phyloP scores from a whole-genome alignment of 2,797 vertebrate genomes.

The Sardinella longiceps region DNA sequence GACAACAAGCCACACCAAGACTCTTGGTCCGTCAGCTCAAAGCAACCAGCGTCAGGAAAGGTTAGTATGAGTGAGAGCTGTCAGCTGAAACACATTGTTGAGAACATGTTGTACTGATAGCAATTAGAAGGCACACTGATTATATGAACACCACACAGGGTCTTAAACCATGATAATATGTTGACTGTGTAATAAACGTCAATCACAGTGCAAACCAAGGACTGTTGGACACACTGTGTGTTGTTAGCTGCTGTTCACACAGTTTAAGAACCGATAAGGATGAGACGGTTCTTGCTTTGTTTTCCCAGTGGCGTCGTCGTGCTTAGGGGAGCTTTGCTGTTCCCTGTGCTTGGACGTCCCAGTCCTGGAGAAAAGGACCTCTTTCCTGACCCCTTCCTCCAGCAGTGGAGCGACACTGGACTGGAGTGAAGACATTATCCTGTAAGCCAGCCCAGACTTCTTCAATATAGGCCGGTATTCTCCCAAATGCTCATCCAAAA shows the following conservation, averaged over 20 bases:
- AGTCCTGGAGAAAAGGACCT: slow-evolving; percentile 77
- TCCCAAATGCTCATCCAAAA: no score
- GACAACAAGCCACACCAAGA: slow-evolving; percentile 53
- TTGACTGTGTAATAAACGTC: background rate
- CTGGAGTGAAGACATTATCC: slow-evolving; percentile 86
- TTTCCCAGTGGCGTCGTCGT: background rate
- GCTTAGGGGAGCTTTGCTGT: slow-evolving; percentile 80
- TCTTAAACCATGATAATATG: background rate
- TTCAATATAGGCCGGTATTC: no score
- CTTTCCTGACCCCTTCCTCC: slow-evolving; percentile 65
- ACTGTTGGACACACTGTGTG: background rate
- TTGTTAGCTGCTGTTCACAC: background rate
- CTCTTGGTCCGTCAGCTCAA: slow-evolving; percentile 85
- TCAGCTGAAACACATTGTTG: background rate
- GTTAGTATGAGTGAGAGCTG: slow-evolving; percentile 58
- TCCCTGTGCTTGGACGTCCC: slow-evolving; percentile 84
- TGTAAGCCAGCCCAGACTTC: slow-evolving; percentile 75
- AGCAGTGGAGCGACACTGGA: slow-evolving; percentile 69
- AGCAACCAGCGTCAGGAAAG: slow-evolving; percentile 78
- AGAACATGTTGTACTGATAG: background rate
- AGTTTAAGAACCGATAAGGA: background rate
- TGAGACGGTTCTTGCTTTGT: background rate
- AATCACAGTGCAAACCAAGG: background rate
- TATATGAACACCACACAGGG: background rate
- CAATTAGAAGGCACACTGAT: background rate